Evolutionary conservation across 2,113 vertebrate species (phyloP).

Genomic region (Athene cunicularia): DNA sequence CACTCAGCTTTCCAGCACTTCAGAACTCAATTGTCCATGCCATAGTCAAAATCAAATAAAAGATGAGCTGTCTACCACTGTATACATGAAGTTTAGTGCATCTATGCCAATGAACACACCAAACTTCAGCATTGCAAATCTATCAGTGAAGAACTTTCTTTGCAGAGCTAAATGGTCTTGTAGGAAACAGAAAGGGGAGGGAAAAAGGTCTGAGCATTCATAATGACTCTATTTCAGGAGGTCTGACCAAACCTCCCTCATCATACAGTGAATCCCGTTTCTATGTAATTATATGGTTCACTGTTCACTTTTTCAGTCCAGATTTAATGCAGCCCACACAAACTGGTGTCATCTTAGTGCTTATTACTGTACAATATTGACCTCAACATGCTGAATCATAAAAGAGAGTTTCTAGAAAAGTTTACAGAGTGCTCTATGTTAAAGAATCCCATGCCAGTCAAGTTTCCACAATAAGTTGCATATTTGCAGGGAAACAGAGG

Average conservation of each 20-base stretch:
- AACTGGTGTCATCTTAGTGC: not conserved
- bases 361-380: conserved; percentile 40
- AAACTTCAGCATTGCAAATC: not conserved
- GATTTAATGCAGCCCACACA: conserved; percentile 1
- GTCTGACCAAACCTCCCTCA: not conserved
- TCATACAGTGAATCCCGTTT: not conserved
- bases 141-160: not conserved
- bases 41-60: not conserved
- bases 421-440: not conserved
- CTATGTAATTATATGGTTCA: not conserved
- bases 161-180: not conserved
- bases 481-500: not conserved
- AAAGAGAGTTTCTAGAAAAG: not conserved
- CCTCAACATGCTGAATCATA: conserved; percentile 36
- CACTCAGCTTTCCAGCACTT: not conserved
- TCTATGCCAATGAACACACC: not conserved
- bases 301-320: not conserved
- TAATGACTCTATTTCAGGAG: not conserved
- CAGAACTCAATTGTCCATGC: not conserved
- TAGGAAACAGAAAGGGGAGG: not conserved
- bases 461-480: not conserved
- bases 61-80: not conserved
- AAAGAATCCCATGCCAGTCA: not conserved
- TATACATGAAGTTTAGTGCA: not conserved
- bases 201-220: not conserved